A percentile compares a stretch with the other conserved stretches of the same genome.
Evolutionary conservation across 2,888 invertebrate genomes (phyloP).

Genomic region (Napeogenes inachia): DNA sequence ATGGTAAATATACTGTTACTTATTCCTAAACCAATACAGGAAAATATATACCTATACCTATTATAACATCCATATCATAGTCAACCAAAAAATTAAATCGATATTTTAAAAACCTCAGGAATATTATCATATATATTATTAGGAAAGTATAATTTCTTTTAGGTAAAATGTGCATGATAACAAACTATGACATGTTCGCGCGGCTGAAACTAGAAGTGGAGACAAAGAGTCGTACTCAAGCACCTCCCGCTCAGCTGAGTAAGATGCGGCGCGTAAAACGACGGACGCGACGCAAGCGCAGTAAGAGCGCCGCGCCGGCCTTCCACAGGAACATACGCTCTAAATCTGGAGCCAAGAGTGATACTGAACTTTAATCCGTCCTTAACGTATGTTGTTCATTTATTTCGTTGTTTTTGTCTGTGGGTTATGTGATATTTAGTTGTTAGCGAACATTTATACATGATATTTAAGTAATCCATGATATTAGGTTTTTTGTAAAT

Average conservation of each 20-base stretch:
- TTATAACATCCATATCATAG: no score
- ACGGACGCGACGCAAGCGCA: slow-evolving; percentile 57
- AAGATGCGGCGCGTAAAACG: slow-evolving; percentile 54
- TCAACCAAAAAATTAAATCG: no score
- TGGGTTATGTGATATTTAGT: no score
- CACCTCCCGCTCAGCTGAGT: slow-evolving; percentile 44
- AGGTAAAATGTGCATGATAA: slow-evolving; percentile 73
- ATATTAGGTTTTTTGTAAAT: no score
- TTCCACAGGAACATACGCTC: slow-evolving; percentile 42
- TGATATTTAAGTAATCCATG: no score
- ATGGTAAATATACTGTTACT: slow-evolving; percentile 64
- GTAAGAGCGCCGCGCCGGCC: slow-evolving; percentile 65
- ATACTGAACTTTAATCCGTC: slow-evolving; percentile 57
- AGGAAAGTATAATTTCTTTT: slow-evolving; percentile 23
- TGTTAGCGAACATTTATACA: no score
- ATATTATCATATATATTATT: no score
- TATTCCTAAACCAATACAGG: background rate
- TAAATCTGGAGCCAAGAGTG: slow-evolving; percentile 67
- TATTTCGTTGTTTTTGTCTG: no score
- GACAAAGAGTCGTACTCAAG: slow-evolving; percentile 55
- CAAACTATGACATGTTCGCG: slow-evolving; percentile 73
- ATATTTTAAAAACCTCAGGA: no score
- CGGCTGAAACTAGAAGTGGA: slow-evolving; percentile 66
- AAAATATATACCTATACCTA: no score
- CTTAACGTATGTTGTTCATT: background rate